Evolutionary conservation across 2,797 vertebrate genomes (phyloP).

Genomic region (Otolemur crassicaudatus): DNA sequence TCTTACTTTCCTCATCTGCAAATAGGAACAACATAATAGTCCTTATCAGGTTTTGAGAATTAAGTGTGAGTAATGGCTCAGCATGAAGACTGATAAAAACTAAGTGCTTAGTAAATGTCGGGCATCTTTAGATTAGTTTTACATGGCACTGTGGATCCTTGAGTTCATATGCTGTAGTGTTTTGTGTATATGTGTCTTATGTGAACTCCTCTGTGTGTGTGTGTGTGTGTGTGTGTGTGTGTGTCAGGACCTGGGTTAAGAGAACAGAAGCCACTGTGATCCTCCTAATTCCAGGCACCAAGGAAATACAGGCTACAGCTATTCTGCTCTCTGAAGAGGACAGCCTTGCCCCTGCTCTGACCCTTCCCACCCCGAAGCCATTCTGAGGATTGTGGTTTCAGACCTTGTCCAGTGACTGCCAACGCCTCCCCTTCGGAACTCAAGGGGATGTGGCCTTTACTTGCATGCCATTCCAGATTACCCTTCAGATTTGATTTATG

Average conservation of each 20-base stretch:
- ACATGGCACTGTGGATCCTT: background rate
- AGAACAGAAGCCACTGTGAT: background rate
- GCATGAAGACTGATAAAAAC: background rate
- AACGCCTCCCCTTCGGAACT: background rate
- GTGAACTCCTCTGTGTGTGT: no score
- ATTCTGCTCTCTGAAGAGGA: background rate
- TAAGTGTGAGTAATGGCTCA: no score
- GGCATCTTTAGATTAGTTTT: background rate
- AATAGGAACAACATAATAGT: background rate
- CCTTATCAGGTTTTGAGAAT: background rate
- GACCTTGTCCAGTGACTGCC: constrained; percentile 34
- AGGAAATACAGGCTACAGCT: background rate
- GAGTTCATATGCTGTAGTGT: background rate
- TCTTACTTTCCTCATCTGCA: background rate
- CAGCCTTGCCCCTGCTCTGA: background rate
- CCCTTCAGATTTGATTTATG: constrained; percentile 37
- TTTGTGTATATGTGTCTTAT: background rate
- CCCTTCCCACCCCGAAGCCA: no score
- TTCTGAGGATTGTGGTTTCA: constrained; percentile 51
- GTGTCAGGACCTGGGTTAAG: background rate
- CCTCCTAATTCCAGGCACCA: background rate
- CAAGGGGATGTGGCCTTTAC: background rate
- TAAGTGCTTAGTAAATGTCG: background rate
- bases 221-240: background rate
- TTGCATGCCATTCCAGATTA: background rate